A percentile compares a stretch with the other conserved stretches of the same genome.
These are phyloP conservation scores for Muraenolepis orangiensis DNA, from an alignment of 2,797 vertebrate species.

Conservation along the genomic window DNA sequence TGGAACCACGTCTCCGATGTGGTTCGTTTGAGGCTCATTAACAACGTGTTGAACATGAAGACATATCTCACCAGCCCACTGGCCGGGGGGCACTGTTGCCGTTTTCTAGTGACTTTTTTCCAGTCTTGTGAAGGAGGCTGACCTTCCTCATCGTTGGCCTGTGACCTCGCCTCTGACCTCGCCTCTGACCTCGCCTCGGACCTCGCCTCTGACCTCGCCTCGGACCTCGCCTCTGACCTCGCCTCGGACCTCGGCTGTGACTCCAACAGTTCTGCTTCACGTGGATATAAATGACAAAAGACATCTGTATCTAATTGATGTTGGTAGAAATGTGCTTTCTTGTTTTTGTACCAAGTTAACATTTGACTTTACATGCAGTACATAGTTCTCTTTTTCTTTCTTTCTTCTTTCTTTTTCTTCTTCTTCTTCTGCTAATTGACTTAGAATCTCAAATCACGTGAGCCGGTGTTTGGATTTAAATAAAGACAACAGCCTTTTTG, in stretches of 20 bases:
- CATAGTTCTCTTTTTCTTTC: constrained; percentile 38
- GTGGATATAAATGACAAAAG: constrained; percentile 17
- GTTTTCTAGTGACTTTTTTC: constrained; percentile 14
- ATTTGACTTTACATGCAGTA: constrained; percentile 51
- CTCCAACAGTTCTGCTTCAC: constrained; percentile 45
- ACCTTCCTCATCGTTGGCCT: constrained; percentile 63
- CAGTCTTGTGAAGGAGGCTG: constrained; percentile 27
- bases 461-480: constrained; percentile 54
- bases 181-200: too few species aligned
- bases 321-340: constrained; percentile 31
- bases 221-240: constrained; percentile 60
- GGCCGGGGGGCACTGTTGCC: too few species aligned
- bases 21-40: constrained; percentile 10
- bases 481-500: constrained; percentile 47
- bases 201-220: constrained; percentile 63
- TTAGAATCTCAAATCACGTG: constrained; percentile 53
- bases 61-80: background rate
- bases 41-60: constrained; percentile 18
- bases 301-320: constrained; percentile 31
- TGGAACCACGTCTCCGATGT: background rate
- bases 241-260: constrained; percentile 59
- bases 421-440: constrained; percentile 63
- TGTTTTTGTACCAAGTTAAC: constrained; percentile 75
- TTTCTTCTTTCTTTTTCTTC: constrained; percentile 68
- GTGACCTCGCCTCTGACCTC: constrained; percentile 62